Evolutionary conservation across 2,113 vertebrate genomes (phyloP).

Genomic region (Pollachius pollachius): DNA sequence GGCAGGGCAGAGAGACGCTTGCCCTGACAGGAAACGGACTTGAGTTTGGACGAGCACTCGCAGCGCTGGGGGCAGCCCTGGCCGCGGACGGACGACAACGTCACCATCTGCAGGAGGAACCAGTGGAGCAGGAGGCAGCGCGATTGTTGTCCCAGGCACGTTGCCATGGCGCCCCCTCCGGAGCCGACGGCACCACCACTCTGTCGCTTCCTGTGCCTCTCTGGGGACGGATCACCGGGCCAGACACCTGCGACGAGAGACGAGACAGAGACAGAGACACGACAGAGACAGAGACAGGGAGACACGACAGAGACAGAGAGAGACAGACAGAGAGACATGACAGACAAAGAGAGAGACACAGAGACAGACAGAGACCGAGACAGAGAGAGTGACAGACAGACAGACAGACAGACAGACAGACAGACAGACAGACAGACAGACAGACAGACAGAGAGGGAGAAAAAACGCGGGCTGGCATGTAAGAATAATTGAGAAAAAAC

Average conservation of each 20-base stretch:
- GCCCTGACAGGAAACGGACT: conserved; percentile 83
- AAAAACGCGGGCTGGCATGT: conserved; percentile 19
- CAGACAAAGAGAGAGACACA: not conserved
- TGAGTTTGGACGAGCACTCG: conserved; percentile 80
- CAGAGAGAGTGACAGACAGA: not conserved
- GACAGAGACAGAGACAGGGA: not conserved
- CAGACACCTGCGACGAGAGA: conserved; percentile 70
- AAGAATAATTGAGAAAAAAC: not conserved
- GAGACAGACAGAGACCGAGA: conserved; percentile 3
- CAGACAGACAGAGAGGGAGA: conserved; percentile 14
- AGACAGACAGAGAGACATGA: conserved; percentile 10
- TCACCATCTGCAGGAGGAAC: conserved; percentile 70
- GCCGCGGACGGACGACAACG: conserved; percentile 44
- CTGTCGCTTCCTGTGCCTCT: conserved; percentile 42
- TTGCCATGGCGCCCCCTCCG: conserved; percentile 70
- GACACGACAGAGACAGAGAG: too few relatives aligned
- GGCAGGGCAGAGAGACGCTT: conserved; percentile 86
- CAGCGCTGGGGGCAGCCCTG: conserved; percentile 87
- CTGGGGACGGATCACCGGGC: conserved; percentile 69
- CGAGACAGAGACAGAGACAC: not conserved
- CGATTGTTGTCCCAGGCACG: conserved; percentile 68
- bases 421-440: not conserved
- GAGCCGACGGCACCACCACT: conserved; percentile 25
- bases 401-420: conserved; percentile 17
- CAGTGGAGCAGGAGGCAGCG: conserved; percentile 75